Conservation (phyloP, 2,113 vertebrate species). For the Mesembrinibis cayennensis region DNA sequence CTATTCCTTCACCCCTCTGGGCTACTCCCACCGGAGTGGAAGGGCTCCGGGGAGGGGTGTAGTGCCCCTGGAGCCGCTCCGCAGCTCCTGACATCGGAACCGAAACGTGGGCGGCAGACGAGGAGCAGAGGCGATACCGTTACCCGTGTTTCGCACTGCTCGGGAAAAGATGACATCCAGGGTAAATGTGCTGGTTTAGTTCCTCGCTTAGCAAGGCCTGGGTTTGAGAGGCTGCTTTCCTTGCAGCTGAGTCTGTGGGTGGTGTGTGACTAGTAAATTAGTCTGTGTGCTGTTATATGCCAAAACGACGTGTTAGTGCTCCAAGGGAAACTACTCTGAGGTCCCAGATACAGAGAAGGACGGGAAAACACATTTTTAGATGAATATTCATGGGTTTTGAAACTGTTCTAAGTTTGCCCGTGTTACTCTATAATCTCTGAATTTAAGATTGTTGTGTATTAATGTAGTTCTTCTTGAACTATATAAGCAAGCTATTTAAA, state of each 20-base stretch:
- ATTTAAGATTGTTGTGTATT: neutral
- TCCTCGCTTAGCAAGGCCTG: neutral
- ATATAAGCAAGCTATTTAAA: neutral
- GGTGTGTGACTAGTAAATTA: neutral
- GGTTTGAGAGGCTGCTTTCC: neutral
- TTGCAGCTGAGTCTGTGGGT: neutral
- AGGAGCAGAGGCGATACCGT: neutral
- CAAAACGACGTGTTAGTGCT: neutral
- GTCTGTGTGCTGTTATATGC: neutral
- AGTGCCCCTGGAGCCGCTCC: rapidly evolving
- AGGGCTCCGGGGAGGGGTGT: neutral
- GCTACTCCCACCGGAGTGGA: neutral
- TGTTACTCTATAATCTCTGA: neutral
- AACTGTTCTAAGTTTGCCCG: neutral
- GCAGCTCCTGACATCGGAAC: neutral
- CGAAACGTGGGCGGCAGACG: neutral
- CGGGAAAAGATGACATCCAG: neutral
- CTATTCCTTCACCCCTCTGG: neutral
- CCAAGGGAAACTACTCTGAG: neutral
- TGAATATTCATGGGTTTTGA: neutral
- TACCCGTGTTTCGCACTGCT: neutral
- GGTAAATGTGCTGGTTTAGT: neutral
- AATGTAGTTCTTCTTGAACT: neutral
- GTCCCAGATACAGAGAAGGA: neutral
- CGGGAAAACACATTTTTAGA: neutral